These are phyloP conservation scores for Steatocranus sp. DNA, from an alignment of 2,797 vertebrate species.

Conservation along the genomic window DNA sequence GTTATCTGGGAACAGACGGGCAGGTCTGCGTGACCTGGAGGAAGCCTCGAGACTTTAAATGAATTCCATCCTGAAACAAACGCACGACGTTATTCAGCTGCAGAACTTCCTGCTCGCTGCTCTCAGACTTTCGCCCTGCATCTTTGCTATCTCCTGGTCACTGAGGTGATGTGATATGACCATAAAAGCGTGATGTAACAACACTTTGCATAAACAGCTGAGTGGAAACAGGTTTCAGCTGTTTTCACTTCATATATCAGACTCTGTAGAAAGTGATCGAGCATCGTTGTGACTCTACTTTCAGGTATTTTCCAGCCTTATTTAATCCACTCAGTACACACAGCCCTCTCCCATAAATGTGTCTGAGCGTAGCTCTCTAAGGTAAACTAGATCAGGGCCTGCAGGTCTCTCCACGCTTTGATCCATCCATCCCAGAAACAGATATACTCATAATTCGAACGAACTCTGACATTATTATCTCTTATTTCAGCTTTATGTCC, in stretches of 20 bases:
- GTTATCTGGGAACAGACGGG: neutral
- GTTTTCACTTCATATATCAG: neutral
- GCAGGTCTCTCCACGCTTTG: neutral
- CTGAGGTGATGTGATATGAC: neutral
- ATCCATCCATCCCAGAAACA: neutral
- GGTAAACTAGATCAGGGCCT: neutral
- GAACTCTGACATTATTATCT: neutral
- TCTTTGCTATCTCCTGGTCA: neutral
- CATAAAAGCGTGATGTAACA: fast-evolving
- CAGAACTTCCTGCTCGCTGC: neutral
- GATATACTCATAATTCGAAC: neutral
- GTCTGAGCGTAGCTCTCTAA: neutral
- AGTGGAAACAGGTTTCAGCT: neutral
- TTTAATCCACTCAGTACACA: neutral
- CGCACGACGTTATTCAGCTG: neutral
- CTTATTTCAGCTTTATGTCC: neutral
- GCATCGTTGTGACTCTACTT: neutral
- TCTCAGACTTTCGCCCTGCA: neutral
- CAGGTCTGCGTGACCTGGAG: slow-evolving; percentile 19
- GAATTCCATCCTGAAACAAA: neutral
- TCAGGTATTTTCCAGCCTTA: neutral
- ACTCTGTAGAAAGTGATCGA: neutral
- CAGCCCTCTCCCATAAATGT: neutral
- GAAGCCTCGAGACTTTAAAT: neutral
- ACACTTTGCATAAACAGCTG: neutral